Percentiles rank a stretch among this genome's conserved stretches.
Evolutionary conservation across 2,888 invertebrate species (phyloP).

Genomic region (Leucoptera coffeella): DNA sequence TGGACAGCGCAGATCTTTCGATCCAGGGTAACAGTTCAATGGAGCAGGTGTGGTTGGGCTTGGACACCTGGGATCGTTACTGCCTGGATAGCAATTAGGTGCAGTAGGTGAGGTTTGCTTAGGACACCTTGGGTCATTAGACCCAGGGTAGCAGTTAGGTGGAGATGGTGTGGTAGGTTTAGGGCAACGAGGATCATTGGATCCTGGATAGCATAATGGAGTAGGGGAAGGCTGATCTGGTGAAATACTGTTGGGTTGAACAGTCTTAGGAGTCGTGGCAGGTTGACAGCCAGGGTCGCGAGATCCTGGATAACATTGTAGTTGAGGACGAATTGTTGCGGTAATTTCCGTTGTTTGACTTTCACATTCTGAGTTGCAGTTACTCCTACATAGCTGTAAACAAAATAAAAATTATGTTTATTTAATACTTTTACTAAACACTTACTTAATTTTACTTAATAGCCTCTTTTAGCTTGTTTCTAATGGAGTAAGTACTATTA

Average conservation of each 20-base stretch:
- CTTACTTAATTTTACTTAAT: too few species aligned
- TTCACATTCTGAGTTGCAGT: slow-evolving; percentile 29
- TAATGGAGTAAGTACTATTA: too few species aligned
- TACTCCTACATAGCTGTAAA: slow-evolving; percentile 30
- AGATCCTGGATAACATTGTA: slow-evolving; percentile 20
- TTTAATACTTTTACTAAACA: too few species aligned
- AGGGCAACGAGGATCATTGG: slow-evolving; percentile 7
- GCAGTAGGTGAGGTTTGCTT: slow-evolving; percentile 9
- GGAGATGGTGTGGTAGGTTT: slow-evolving; percentile 5
- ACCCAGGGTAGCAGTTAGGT: slow-evolving; percentile 14
- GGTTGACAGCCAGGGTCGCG: slow-evolving; percentile 12
- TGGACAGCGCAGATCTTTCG: slow-evolving; percentile 11
- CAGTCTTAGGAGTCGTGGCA: slow-evolving; percentile 11
- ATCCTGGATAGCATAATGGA: slow-evolving; percentile 12
- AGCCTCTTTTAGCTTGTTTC: too few species aligned
- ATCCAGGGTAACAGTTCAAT: slow-evolving; percentile 7
- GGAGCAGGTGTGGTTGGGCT: slow-evolving; percentile 14
- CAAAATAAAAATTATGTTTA: too few species aligned
- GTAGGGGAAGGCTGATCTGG: slow-evolving; percentile 3
- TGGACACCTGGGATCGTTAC: slow-evolving; percentile 14
- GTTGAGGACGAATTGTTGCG: slow-evolving; percentile 19
- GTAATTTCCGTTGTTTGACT: slow-evolving; percentile 19
- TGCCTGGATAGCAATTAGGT: slow-evolving; percentile 19
- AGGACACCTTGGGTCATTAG: slow-evolving; percentile 15
- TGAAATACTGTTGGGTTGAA: too few species aligned